phyloP scores from a whole-genome alignment of 2,797 vertebrate genomes.

The Kryptolebias ocellatus region DNA sequence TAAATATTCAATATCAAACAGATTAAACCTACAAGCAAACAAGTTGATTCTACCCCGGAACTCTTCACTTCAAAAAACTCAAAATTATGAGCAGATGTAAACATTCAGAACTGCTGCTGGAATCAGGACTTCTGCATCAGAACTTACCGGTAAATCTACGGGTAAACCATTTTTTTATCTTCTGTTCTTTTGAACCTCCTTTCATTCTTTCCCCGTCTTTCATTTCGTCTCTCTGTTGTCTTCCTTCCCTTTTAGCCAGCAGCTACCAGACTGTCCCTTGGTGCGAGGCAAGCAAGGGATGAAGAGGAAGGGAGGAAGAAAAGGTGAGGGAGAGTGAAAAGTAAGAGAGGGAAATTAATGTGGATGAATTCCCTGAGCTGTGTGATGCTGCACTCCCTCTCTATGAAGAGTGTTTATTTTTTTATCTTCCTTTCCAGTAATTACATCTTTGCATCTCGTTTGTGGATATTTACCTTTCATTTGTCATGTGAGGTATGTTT shows the following conservation, averaged over 20 bases:
- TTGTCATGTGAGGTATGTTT: slow-evolving; percentile 25
- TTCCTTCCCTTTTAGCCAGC: slow-evolving; percentile 36
- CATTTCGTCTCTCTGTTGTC: slow-evolving; percentile 44
- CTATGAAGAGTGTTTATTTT: slow-evolving; percentile 33
- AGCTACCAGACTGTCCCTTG: slow-evolving; percentile 61
- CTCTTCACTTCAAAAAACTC: slow-evolving; percentile 17
- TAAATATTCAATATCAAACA: slow-evolving; percentile 32
- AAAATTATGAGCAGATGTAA: slow-evolving; percentile 34
- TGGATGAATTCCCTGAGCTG: slow-evolving; percentile 48
- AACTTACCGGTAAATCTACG: slow-evolving; percentile 65
- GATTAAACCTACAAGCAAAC: slow-evolving; percentile 36
- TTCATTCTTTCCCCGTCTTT: slow-evolving; percentile 61
- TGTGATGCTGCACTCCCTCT: slow-evolving; percentile 21
- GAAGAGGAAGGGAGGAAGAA: slow-evolving; percentile 51
- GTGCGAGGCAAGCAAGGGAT: slow-evolving; percentile 56
- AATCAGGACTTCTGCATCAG: slow-evolving; percentile 13
- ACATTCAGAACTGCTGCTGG: slow-evolving; percentile 12
- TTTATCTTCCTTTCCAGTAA: neutral
- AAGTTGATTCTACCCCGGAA: slow-evolving; percentile 43
- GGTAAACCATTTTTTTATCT: slow-evolving; percentile 52
- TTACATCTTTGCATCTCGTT: slow-evolving; percentile 25
- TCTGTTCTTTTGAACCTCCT: slow-evolving; percentile 61
- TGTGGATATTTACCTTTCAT: slow-evolving; percentile 9
- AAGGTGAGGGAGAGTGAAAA: slow-evolving; percentile 48
- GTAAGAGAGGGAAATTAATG: slow-evolving; percentile 33